These are phyloP conservation scores for Antennarius maculatus DNA, from an alignment of 2,797 vertebrate species.

Conservation along the genomic window DNA sequence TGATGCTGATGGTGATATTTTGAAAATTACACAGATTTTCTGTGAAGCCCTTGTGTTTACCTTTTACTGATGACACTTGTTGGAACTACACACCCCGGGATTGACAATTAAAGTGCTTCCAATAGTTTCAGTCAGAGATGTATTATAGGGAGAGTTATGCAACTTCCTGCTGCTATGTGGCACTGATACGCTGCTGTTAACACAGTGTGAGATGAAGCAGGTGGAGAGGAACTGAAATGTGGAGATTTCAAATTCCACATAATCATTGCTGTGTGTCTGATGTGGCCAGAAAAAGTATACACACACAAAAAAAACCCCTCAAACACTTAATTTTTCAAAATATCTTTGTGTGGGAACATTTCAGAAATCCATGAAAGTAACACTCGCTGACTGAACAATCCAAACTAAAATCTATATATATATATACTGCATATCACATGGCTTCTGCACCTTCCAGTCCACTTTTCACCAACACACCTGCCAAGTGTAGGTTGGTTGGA, in stretches of 20 bases:
- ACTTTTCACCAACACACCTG: constrained; percentile 70
- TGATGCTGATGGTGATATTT: constrained; percentile 12
- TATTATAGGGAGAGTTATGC: constrained; percentile 7
- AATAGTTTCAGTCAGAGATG: constrained; percentile 6
- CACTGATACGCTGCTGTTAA: constrained; percentile 38
- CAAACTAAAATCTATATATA: constrained; percentile 62
- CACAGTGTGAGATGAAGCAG: constrained; percentile 12
- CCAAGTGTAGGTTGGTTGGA: constrained; percentile 82
- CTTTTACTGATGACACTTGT: constrained; percentile 5
- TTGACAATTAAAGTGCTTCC: constrained; percentile 6
- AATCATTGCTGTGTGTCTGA: constrained; percentile 4
- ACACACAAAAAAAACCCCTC: constrained; percentile 9
- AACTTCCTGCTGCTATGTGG: constrained; percentile 38
- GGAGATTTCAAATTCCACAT: constrained; percentile 18
- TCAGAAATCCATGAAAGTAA: constrained; percentile 43
- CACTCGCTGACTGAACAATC: constrained; percentile 63
- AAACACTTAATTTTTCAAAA: constrained; percentile 24
- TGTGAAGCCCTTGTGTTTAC: neutral
- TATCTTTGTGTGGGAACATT: constrained; percentile 49
- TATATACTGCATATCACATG: constrained; percentile 52
- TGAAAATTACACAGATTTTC: neutral
- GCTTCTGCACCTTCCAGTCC: constrained; percentile 44
- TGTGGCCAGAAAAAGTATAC: constrained; percentile 22
- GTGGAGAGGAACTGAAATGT: constrained; percentile 5
- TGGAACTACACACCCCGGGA: neutral